phyloP scores from a whole-genome alignment of 2,888 invertebrate genomes.

The Troilus luridus region DNA sequence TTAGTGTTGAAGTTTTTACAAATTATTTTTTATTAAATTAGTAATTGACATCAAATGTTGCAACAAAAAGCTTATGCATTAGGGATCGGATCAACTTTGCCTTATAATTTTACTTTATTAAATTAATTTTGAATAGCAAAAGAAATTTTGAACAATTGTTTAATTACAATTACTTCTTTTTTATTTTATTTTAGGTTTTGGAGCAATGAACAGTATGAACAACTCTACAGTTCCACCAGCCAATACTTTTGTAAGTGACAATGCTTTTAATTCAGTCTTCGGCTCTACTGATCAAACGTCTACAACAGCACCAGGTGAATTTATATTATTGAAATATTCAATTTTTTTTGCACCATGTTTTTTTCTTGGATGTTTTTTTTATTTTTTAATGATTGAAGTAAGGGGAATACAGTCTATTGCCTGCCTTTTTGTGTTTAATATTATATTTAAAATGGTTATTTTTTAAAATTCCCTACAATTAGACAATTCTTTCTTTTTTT shows the following conservation, averaged over 20 bases:
- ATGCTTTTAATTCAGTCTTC: slow-evolving; percentile 90
- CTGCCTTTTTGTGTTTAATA: neutral
- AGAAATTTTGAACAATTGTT: neutral
- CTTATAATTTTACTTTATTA: neutral
- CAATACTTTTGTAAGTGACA: slow-evolving; percentile 78
- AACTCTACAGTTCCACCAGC: slow-evolving; percentile 62
- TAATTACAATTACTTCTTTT: neutral
- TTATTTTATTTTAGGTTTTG: slow-evolving; percentile 58
- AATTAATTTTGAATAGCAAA: neutral
- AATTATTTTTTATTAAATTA: too few species aligned
- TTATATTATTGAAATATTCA: neutral
- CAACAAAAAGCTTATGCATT: too few species aligned
- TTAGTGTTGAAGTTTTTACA: too few species aligned
- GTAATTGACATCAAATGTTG: too few species aligned
- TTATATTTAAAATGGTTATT: neutral
- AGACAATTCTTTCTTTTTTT: neutral
- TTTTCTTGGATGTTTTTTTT: neutral
- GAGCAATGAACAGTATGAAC: slow-evolving; percentile 55
- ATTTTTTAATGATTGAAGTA: neutral
- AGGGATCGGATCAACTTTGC: neutral
- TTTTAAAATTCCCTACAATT: neutral
- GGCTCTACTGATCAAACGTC: slow-evolving; percentile 79
- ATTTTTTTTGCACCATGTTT: slow-evolving; percentile 2
- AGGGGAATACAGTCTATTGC: neutral
- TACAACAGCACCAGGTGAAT: slow-evolving; percentile 66